Conservation (phyloP, 1,140 invertebrate species). For the Berghia stephanieae region DNA sequence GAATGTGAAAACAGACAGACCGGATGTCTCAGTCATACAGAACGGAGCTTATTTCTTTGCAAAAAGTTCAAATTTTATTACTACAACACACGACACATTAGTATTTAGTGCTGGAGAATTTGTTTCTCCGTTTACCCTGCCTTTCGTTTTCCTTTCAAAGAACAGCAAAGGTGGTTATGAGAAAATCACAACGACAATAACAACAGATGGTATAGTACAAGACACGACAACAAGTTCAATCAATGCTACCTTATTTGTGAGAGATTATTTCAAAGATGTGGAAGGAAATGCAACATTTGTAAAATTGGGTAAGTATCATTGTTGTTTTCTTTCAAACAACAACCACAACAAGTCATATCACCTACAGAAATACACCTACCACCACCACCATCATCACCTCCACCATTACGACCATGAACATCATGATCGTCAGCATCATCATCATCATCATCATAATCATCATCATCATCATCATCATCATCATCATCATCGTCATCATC, state of each 20-base stretch:
- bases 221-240: neutral
- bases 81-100: too few species aligned
- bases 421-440: too few species aligned
- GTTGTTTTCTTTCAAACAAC: neutral
- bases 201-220: neutral
- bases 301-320: neutral
- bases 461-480: too few species aligned
- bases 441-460: too few species aligned
- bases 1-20: too few species aligned
- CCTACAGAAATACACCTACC: neutral
- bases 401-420: too few species aligned
- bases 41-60: too few species aligned
- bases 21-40: too few species aligned
- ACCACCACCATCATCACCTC: neutral
- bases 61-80: too few species aligned
- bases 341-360: neutral
- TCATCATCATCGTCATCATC: neutral
- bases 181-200: slow-evolving; percentile 9
- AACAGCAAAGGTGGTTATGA: neutral
- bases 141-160: too few species aligned
- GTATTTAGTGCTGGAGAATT: too few species aligned
- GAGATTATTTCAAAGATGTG: neutral
- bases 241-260: neutral
- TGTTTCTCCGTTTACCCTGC: too few species aligned
- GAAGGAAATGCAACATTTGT: neutral